phyloP scores from a whole-genome alignment of 2,113 vertebrate genomes.

The Dendrocopos noguchii region DNA sequence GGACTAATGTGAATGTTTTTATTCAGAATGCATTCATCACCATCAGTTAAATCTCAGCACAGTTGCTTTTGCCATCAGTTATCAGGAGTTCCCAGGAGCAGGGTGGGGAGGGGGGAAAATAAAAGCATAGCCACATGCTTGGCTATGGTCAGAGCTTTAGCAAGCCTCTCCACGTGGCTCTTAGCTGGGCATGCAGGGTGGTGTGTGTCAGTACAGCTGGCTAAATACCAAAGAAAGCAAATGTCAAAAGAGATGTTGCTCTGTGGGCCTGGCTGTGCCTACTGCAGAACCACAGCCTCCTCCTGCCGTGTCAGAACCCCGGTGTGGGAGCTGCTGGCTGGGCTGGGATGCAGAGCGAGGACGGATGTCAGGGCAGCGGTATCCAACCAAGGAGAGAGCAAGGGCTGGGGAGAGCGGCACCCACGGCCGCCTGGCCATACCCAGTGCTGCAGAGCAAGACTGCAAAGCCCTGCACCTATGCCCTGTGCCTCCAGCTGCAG shows the following conservation, averaged over 20 bases:
- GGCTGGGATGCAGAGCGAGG: not conserved
- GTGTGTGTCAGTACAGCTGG: not conserved
- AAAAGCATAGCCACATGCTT: conserved; percentile 51
- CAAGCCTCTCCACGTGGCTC: conserved; percentile 44
- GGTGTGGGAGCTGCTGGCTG: not conserved
- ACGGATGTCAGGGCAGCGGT: not conserved
- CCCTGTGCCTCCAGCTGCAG: not conserved
- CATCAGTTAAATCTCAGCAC: conserved; percentile 34
- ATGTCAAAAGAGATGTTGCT: not conserved
- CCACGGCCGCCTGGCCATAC: not conserved
- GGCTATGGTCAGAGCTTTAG: conserved; percentile 21
- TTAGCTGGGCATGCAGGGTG: conserved; percentile 49
- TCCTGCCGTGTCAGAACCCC: not conserved
- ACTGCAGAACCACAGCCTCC: not conserved
- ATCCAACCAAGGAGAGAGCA: not conserved
- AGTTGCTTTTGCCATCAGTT: conserved; percentile 25
- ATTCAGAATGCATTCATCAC: conserved; percentile 53
- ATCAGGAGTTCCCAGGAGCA: conserved; percentile 21
- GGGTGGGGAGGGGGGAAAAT: not conserved
- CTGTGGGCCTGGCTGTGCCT: not conserved
- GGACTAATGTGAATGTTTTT: conserved; percentile 39
- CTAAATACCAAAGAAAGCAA: conserved; percentile 40
- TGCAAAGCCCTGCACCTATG: not conserved
- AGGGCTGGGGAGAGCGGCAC: not conserved
- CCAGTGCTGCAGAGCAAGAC: not conserved